A percentile compares a stretch with the other conserved stretches of the same genome.
phyloP scores from a whole-genome alignment of 2,888 invertebrate species.

The Apodemia zela region DNA sequence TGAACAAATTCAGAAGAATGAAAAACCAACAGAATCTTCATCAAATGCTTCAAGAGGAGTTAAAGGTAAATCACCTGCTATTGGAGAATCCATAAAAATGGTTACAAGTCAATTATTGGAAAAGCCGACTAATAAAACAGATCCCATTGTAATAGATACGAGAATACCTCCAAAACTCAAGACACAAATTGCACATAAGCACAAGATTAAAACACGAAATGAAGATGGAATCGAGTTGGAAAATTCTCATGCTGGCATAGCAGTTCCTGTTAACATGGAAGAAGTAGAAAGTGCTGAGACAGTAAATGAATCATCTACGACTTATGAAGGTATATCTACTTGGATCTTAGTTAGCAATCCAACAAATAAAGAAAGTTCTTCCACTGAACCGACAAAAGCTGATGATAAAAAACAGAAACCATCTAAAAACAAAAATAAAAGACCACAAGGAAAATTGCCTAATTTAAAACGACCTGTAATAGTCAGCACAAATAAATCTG shows the following conservation, averaged over 20 bases:
- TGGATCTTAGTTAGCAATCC: conserved; percentile 86
- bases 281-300: conserved; percentile 77
- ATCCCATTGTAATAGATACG: conserved; percentile 76
- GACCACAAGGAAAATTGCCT: conserved; percentile 53
- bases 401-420: conserved; percentile 64
- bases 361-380: conserved; percentile 47
- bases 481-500: conserved; percentile 69
- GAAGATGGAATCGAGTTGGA: conserved; percentile 63
- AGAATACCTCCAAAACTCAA: conserved; percentile 83
- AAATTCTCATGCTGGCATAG: conserved; percentile 83
- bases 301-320: conserved; percentile 69
- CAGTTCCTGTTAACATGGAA: conserved; percentile 83
- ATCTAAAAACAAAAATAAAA: conserved; percentile 59
- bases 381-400: conserved; percentile 63
- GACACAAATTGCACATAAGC: conserved; percentile 66
- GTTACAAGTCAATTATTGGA: conserved; percentile 80
- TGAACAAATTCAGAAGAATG: conserved; percentile 25
- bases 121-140: conserved; percentile 53
- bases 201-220: conserved; percentile 62
- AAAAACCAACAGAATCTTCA: conserved; percentile 31
- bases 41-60: conserved; percentile 56
- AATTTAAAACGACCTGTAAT: conserved; percentile 60
- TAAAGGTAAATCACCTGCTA: conserved; percentile 59
- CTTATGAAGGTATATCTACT: conserved; percentile 85
- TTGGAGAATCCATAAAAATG: conserved; percentile 80